Base-by-base conservation (phyloP, 2,113 vertebrate species). In the Epinephelus cyanopodus region DNA sequence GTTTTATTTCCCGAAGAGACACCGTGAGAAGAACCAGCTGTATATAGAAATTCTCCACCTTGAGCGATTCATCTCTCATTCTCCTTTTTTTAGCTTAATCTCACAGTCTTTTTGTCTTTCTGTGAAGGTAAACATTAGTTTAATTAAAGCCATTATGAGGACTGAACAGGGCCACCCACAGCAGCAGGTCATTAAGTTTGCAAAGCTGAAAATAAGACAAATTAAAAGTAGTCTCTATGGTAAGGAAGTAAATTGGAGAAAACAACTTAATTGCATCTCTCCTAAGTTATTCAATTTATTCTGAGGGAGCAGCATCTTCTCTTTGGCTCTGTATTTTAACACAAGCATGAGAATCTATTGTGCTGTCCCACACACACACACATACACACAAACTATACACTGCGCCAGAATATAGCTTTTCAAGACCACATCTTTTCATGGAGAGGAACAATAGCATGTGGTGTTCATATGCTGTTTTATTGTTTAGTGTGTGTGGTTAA, bases 131-230 rank as follows among this genome's bases (percentile, higher is more conserved):
- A 92, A 83, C 57, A 33, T 81, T 57, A 58, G 54, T 78, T 79
- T 82, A 61, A 69, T 67, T 58, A 73, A 74, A 80, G 64, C 62
- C 66, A 80, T 63, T 56, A 56, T 76, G 62, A 25, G 47, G 72
- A 60, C 29, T 64, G 69, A 82, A 80, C 33, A 27, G 58, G 82
- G 68, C 82, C 88, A 87, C 90, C 90, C 90, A 87, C 74, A 57
- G 80, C 62, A 80, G 33, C 71, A 72, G 33, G 47, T 82, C 56
- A 68, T 82, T 79, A 78, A 6, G 69, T 79, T 61, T 78, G 70
- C 67, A 83, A 85, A 87, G 77, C 79, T 64, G 56, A 87, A 85
- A 91, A 85, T 84, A 54, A 81, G 62, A 82, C 74, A 77, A 87
- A 90, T 86, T 83, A 75, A 84, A 84, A 53, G 62, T 72, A 63